A percentile compares a stretch with the other conserved stretches of the same genome.
Evolutionary conservation across 1,140 invertebrate genomes (phyloP).

Genomic region (Olivierus martensii): DNA sequence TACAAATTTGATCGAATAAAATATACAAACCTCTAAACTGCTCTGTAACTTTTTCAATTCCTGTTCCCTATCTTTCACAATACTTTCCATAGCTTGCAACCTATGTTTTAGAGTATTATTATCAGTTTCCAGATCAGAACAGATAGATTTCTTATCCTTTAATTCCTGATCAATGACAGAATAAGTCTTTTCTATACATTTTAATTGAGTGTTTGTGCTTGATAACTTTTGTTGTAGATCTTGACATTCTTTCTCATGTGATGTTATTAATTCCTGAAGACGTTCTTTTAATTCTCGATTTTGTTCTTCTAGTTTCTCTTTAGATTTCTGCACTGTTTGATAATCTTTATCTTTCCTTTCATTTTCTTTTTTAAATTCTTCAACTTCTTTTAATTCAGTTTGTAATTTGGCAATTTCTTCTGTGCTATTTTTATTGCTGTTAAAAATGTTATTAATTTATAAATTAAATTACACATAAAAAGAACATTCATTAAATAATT

Average conservation of each 20-base stretch:
- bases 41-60: too few relatives aligned
- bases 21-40: too few relatives aligned
- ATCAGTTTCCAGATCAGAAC: neutral
- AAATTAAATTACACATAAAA: too few relatives aligned
- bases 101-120: conserved; percentile 5
- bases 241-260: conserved; percentile 5
- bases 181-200: conserved; percentile 2
- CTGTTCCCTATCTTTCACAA: neutral
- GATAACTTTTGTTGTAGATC: conserved; percentile 1
- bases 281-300: conserved; percentile 4
- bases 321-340: conserved; percentile 7
- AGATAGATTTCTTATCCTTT: neutral
- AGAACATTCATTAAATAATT: too few relatives aligned
- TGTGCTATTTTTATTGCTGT: too few relatives aligned
- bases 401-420: too few relatives aligned
- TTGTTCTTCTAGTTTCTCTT: conserved; percentile 8
- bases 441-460: too few relatives aligned
- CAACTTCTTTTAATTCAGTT: too few relatives aligned
- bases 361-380: too few relatives aligned
- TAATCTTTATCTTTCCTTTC: conserved; percentile 32
- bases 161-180: neutral
- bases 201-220: conserved; percentile 1
- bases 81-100: neutral
- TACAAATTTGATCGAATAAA: too few relatives aligned
- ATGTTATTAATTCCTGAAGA: conserved; percentile 1